Evolutionary conservation across 2,113 vertebrate species (phyloP).

Genomic region (Alaudala cheleensis): DNA sequence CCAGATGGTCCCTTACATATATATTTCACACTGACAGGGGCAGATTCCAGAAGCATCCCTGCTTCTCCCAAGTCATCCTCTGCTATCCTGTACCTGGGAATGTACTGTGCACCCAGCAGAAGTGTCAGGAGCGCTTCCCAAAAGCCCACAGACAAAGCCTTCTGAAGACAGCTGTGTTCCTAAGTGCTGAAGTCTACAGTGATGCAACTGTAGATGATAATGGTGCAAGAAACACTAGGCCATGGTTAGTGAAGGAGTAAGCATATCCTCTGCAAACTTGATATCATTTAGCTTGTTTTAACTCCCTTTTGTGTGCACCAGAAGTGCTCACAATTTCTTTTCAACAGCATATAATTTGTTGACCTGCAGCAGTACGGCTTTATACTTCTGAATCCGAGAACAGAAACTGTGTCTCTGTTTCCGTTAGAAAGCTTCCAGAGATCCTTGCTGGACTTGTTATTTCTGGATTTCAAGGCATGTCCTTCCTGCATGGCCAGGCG

Average conservation of each 20-base stretch:
- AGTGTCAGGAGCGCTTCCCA: background rate
- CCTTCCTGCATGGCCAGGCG: background rate
- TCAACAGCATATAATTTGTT: background rate
- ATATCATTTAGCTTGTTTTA: background rate
- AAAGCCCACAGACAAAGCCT: background rate
- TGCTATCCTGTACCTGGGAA: background rate
- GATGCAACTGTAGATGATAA: background rate
- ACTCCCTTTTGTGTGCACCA: background rate
- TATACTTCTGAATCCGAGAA: background rate
- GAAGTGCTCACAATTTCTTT: background rate
- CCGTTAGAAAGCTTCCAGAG: background rate
- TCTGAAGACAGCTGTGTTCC: background rate
- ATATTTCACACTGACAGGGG: background rate
- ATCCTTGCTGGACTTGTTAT: background rate
- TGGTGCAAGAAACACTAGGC: background rate
- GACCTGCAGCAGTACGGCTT: background rate
- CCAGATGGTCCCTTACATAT: background rate
- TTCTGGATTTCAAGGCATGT: background rate
- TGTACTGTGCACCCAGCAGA: background rate
- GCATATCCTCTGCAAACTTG: background rate
- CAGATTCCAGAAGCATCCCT: background rate
- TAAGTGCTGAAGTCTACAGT: background rate
- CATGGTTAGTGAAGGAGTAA: background rate
- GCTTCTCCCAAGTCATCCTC: background rate
- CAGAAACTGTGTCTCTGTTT: background rate